phyloP scores from a whole-genome alignment of 2,113 vertebrate species.

The Carassius carassius region DNA sequence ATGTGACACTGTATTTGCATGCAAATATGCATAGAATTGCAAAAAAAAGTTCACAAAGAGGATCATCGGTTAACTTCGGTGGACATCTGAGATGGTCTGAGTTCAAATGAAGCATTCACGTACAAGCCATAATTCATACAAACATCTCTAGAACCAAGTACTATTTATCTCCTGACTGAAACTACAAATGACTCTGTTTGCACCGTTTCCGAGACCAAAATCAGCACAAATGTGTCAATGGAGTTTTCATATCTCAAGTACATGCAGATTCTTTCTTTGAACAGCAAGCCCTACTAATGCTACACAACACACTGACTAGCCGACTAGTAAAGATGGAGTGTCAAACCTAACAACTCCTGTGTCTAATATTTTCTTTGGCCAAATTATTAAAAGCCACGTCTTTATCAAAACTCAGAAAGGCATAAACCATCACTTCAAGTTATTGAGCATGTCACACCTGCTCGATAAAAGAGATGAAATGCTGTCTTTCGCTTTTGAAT shows the following conservation, averaged over 20 bases:
- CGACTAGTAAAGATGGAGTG: not conserved
- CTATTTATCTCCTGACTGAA: not conserved
- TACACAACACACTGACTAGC: not conserved
- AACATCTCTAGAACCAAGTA: not conserved
- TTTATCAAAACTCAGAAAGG: not conserved
- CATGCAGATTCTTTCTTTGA: conserved; percentile 4
- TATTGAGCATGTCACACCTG: conserved; percentile 14
- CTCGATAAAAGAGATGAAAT: conserved; percentile 61
- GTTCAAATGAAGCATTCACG: not conserved
- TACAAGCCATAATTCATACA: not conserved
- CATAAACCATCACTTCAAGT: not conserved
- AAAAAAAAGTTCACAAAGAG: not conserved
- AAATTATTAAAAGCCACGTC: not conserved
- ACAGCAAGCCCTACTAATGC: not conserved
- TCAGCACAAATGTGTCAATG: not conserved
- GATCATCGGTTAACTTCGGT: not conserved
- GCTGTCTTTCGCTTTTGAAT: conserved; percentile 54
- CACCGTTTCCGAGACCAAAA: not conserved
- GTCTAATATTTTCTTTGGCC: conserved; percentile 9
- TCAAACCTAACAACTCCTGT: conserved; percentile 10
- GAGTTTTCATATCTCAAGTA: not conserved
- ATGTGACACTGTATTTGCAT: not conserved
- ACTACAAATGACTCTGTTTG: not conserved
- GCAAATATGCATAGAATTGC: not conserved
- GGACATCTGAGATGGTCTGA: not conserved